A percentile compares a stretch with the other conserved stretches of the same genome.
phyloP scores from a whole-genome alignment of 2,113 vertebrate species.

The Coreoperca whiteheadi region DNA sequence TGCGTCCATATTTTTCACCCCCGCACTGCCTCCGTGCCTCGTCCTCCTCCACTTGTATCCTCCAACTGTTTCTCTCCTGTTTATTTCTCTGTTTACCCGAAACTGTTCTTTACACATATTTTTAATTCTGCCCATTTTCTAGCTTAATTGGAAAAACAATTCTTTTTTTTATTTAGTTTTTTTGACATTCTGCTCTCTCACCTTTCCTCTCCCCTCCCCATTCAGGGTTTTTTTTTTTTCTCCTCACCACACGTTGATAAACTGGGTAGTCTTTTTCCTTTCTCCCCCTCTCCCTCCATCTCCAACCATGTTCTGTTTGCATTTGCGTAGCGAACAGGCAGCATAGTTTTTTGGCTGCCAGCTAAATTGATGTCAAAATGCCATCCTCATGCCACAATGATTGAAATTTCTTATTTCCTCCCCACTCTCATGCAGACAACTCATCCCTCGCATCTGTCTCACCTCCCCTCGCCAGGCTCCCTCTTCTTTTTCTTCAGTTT shows the following conservation, averaged over 20 bases:
- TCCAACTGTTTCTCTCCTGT: background rate
- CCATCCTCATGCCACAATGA: slow-evolving; percentile 64
- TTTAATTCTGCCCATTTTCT: background rate
- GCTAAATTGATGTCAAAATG: slow-evolving; percentile 74
- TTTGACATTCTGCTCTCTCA: background rate
- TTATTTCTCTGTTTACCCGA: background rate
- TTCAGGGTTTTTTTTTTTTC: background rate
- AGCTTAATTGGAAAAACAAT: background rate
- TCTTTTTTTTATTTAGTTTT: background rate
- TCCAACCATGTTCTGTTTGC: slow-evolving; percentile 36
- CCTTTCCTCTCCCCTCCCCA: background rate
- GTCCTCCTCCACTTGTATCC: slow-evolving; percentile 1
- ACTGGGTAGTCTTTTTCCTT: slow-evolving; percentile 1
- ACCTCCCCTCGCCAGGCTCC: background rate
- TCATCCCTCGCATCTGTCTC: slow-evolving; percentile 25
- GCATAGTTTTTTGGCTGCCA: slow-evolving; percentile 29
- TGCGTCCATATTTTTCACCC: slow-evolving; percentile 16
- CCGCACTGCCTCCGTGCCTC: background rate
- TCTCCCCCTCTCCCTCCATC: background rate
- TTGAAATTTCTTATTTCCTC: slow-evolving; percentile 59
- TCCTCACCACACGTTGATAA: background rate
- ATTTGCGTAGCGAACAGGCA: slow-evolving; percentile 20
- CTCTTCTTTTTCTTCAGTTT: slow-evolving; percentile 42
- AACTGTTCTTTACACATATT: background rate
- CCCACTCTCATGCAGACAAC: slow-evolving; percentile 10